Conservation (phyloP, 2,113 vertebrate species). For the Macquaria australasica region DNA sequence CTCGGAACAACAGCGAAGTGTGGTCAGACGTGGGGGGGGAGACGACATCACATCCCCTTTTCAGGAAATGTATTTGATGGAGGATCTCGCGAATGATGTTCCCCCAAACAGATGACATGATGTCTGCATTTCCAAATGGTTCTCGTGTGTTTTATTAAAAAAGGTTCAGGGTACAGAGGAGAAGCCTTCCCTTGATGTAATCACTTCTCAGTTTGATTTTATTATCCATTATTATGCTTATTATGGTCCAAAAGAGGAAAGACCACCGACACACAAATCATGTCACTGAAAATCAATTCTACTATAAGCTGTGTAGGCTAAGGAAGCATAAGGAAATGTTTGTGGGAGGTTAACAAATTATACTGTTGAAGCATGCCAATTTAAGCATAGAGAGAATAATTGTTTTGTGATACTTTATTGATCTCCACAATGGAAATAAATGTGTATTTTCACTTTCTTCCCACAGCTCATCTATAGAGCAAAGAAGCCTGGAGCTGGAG, state of each 20-base stretch:
- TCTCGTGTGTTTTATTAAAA: background rate
- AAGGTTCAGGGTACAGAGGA: background rate
- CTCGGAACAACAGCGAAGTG: constrained; percentile 15
- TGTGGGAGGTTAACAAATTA: constrained; percentile 33
- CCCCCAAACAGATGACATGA: background rate
- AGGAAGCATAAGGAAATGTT: constrained; percentile 14
- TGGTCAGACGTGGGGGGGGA: constrained; percentile 10
- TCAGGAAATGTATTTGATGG: constrained; percentile 37
- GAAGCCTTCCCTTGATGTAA: constrained; percentile 2
- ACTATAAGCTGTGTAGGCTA: constrained; percentile 5
- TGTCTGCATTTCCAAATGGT: background rate
- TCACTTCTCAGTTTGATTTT: background rate
- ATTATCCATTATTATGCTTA: constrained; percentile 5
- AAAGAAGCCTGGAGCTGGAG: constrained; percentile 5
- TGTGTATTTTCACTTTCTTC: constrained; percentile 5
- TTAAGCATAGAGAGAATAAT: constrained; percentile 14
- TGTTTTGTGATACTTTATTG: constrained; percentile 32
- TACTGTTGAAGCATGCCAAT: background rate
- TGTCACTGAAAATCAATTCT: constrained; percentile 25
- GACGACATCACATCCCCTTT: background rate
- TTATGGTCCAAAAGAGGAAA: constrained; percentile 20
- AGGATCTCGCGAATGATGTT: background rate
- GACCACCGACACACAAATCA: background rate
- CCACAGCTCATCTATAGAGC: background rate
- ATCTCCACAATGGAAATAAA: constrained; percentile 14